These are phyloP conservation scores for Napeogenes inachia DNA, from an alignment of 2,888 invertebrate species.

Conservation along the genomic window DNA sequence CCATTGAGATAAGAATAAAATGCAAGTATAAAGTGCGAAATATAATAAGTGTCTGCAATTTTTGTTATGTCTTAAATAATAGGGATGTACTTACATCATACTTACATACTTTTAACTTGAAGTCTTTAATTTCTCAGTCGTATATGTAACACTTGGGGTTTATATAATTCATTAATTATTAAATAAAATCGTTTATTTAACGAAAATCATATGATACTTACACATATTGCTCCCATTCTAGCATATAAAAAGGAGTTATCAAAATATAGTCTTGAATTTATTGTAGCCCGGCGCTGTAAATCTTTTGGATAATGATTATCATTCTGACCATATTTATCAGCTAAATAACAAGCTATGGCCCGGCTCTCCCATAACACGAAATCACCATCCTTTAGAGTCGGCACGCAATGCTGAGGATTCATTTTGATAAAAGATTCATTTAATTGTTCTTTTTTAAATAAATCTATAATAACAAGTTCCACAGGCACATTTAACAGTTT, in stretches of 20 bases:
- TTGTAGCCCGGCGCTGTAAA: slow-evolving; percentile 72
- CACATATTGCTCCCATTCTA: slow-evolving; percentile 79
- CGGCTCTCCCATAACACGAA: slow-evolving; percentile 83
- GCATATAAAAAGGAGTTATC: slow-evolving; percentile 80
- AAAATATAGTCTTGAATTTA: slow-evolving; percentile 80
- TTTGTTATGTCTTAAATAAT: too few relatives aligned
- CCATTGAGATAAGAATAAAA: too few relatives aligned
- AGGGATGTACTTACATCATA: too few relatives aligned
- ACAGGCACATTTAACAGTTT: slow-evolving; percentile 75
- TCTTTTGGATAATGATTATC: slow-evolving; percentile 80
- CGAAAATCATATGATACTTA: slow-evolving; percentile 47
- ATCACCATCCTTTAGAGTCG: slow-evolving; percentile 82
- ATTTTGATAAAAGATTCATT: slow-evolving; percentile 76
- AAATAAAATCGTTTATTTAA: background rate
- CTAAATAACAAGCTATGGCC: slow-evolving; percentile 80
- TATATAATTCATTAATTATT: background rate
- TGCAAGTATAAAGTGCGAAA: too few relatives aligned
- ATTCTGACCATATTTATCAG: slow-evolving; percentile 78
- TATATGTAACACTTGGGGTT: background rate
- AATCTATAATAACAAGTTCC: slow-evolving; percentile 70
- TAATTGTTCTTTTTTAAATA: slow-evolving; percentile 78
- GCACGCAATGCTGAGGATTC: slow-evolving; percentile 82
- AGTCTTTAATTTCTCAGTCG: too few relatives aligned
- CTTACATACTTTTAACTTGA: too few relatives aligned
- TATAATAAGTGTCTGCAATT: too few relatives aligned